These are phyloP conservation scores for Diaphora mendica DNA, from an alignment of 2,888 invertebrate species.

Conservation along the genomic window DNA sequence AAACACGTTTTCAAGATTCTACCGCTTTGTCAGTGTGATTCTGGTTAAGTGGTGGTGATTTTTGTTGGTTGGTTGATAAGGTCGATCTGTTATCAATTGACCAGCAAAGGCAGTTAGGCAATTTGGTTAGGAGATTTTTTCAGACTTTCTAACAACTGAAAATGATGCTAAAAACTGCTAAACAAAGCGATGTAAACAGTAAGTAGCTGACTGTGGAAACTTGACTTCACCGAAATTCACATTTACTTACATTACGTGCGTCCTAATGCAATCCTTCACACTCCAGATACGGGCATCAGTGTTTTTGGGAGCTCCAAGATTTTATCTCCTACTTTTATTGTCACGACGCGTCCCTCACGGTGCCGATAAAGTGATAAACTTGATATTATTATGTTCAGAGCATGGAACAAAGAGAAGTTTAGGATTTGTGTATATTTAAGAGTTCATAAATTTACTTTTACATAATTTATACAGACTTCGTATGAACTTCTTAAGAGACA, in stretches of 20 bases:
- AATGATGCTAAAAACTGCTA: not conserved
- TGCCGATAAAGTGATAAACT: slow-evolving; percentile 31
- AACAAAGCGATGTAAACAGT: not conserved
- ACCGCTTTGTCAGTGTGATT: no score
- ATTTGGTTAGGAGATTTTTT: not conserved
- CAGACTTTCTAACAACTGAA: not conserved
- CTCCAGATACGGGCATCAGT: slow-evolving; percentile 50
- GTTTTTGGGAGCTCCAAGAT: slow-evolving; percentile 49
- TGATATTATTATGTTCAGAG: slow-evolving; percentile 24
- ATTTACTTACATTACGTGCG: slow-evolving; percentile 16
- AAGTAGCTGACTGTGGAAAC: not conserved
- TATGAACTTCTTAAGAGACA: not conserved
- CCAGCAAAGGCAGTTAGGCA: not conserved
- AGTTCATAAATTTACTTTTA: not conserved
- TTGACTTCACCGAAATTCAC: slow-evolving; percentile 3
- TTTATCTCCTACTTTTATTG: slow-evolving; percentile 47
- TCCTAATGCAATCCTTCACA: slow-evolving; percentile 52
- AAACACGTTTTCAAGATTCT: no score
- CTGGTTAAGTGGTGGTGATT: not conserved
- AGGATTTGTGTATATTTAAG: slow-evolving; percentile 9
- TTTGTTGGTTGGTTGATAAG: not conserved
- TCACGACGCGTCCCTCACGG: slow-evolving; percentile 41
- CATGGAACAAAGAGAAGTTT: slow-evolving; percentile 17
- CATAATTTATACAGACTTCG: not conserved
- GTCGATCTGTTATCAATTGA: not conserved